Evolutionary conservation across 2,797 vertebrate genomes (phyloP), one percentile per base, ranked within the genome.

Genomic region (Synaphobranchus kaupii): DNA sequence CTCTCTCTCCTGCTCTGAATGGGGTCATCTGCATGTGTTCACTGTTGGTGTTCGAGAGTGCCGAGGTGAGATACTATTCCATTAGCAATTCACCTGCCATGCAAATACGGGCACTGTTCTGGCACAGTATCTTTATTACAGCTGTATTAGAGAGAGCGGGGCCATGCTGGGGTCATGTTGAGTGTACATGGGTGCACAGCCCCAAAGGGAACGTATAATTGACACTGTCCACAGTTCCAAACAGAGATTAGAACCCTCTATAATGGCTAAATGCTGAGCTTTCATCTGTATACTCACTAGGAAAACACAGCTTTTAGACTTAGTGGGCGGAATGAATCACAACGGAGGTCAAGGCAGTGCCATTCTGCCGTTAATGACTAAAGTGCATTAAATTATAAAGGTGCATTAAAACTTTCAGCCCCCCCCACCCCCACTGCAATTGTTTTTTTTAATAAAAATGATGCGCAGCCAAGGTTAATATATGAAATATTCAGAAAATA

Each of bases 321-420:
- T 68, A 56, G 91, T 89, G 85, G 90, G 88, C 88, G 88, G 89
- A 90, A 90, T 91, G 89, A 91, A 90, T 90, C 89, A 88, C 66
- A 25, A 54, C 63, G 58, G 89, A 90, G 90, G 91, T 92, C 90
- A 88, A 88, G 34, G 56, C 87, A 76, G 63, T n/a, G 47, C 87
- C 90, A 47, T 84, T 60, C 58, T 20, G 58, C 87, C 86, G 87
- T 88, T 89, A 90, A 92, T 90, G 89, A 89, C 89, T 86, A 86
- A 86, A 88, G 88, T 89, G 81, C 84, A 86, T 89, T 87, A 87
- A 90, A 86, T 76, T 90, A 85, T 89, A 89, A 90, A 87, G 73
- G 86, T 87, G 85, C 84, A 88, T 91, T 91, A 90, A 89, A 90
- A 91, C 89, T 9, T 0, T 0, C n/a, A n/a, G n/a, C 60, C 60